Evolutionary conservation across 2,113 vertebrate genomes (phyloP), one percentile per base, ranked within the genome.

Genomic region (Osmerus mordax): DNA sequence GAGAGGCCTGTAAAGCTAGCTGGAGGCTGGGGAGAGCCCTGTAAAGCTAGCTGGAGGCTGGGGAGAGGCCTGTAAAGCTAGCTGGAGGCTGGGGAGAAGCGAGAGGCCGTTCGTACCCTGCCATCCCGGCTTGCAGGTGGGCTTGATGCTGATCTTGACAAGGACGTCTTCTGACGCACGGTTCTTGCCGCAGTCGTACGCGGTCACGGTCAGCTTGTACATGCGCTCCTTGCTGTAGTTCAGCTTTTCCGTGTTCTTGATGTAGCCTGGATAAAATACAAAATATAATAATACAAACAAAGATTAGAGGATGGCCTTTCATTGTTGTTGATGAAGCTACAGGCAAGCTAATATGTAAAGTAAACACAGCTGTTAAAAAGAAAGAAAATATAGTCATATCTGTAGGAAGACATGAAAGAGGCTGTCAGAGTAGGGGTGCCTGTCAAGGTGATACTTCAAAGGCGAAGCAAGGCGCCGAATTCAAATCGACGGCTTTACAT

Each of bases 101-200:
- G 73, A 13, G 16, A 62, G 32, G 70, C 32, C 73, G 77, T 67
- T 71, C 60, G 51, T 89, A 99, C 97, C 97, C 94, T 97, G 96
- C 97, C 97, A 99, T 84, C 95, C 96, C 1, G 97, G 94, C 85
- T 92, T 95, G 89, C 97, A 99, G 3, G 95, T 93, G 70, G 97
- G 96, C 84, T 96, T 97, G 74, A 99, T 81, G 83, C 90, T 97
- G 86, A 99, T 95, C 92, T 97, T 99, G 73, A 99, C 96, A 65
- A 98, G 73, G 14, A 95, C 95, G 5, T 99, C 97, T 73, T 99
- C 96, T 0, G 93, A 87, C 16, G 97, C 96, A 0, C 97, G 89
- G 78, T 95, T 98, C 93, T 98, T 99, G 68, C 97, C 97, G 14
- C 97, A 99, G 89, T 99, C 97, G 28, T 96, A 98, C 3, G 97